Percentiles rank a stretch among this genome's conserved stretches.
Evolutionary conservation across 2,113 vertebrate genomes (phyloP).

Genomic region (Nycticebus coucang): DNA sequence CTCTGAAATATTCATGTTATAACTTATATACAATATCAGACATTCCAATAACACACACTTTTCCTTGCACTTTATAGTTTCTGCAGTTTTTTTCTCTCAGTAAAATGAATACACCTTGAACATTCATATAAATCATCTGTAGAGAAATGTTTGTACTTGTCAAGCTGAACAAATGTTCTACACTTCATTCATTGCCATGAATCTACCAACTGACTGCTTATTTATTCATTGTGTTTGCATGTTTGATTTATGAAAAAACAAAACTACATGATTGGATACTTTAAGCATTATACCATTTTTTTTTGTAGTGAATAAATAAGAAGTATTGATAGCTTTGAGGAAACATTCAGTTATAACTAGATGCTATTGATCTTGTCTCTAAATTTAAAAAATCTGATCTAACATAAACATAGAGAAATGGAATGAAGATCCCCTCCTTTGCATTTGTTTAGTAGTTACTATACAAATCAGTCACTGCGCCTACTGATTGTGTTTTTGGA

Average conservation of each 20-base stretch:
- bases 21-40: constrained; percentile 69
- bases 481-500: no score
- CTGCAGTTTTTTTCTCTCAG: constrained; percentile 45
- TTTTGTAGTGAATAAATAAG: constrained; percentile 36
- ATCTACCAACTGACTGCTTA: constrained; percentile 66
- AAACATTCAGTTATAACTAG: constrained; percentile 28
- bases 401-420: background rate
- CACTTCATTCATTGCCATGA: constrained; percentile 66
- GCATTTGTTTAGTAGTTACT: background rate
- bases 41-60: constrained; percentile 59
- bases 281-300: constrained; percentile 42
- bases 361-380: background rate
- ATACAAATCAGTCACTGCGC: no score
- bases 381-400: background rate
- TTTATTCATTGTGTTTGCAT: constrained; percentile 74
- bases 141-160: constrained; percentile 73
- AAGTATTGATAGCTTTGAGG: background rate
- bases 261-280: constrained; percentile 59
- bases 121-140: constrained; percentile 76
- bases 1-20: constrained; percentile 72
- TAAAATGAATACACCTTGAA: constrained; percentile 68
- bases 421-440: background rate
- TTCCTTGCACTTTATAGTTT: constrained; percentile 61
- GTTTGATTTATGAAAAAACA: constrained; percentile 70
- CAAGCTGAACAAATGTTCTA: constrained; percentile 71